Evolutionary conservation across 2,888 invertebrate species (phyloP).

Genomic region (Formica aserva): DNA sequence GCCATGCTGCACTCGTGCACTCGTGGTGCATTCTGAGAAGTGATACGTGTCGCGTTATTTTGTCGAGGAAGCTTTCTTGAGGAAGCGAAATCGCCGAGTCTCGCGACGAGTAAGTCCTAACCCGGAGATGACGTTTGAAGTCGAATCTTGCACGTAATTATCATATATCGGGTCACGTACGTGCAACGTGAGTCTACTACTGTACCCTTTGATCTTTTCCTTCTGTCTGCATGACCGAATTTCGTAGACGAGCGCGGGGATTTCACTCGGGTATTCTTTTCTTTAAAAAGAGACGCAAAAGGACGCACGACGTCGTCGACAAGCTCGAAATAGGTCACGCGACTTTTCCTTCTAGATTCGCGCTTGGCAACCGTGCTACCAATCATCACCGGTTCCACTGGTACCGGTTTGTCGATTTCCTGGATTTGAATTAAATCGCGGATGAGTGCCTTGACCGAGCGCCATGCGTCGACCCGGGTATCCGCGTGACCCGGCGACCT

Average conservation of each 20-base stretch:
- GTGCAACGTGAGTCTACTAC: slow-evolving; percentile 28
- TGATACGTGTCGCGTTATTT: slow-evolving; percentile 12
- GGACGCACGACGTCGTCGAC: slow-evolving; percentile 16
- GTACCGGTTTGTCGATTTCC: background rate
- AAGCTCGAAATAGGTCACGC: slow-evolving; percentile 62
- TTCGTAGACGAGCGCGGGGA: background rate
- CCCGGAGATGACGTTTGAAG: background rate
- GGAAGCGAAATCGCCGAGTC: background rate
- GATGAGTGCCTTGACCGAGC: slow-evolving; percentile 73
- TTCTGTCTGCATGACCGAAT: background rate
- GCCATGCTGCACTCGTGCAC: slow-evolving; percentile 38
- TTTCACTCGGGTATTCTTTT: background rate
- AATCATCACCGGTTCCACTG: slow-evolving; percentile 4
- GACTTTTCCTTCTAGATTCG: slow-evolving; percentile 11
- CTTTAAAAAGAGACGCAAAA: background rate
- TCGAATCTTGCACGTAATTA: background rate
- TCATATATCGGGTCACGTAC: slow-evolving; percentile 18
- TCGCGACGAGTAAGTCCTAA: background rate
- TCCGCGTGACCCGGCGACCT: slow-evolving; percentile 80
- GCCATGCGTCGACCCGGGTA: slow-evolving; percentile 79
- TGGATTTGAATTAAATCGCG: slow-evolving; percentile 13
- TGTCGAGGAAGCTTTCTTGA: background rate
- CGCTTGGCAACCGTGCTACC: background rate
- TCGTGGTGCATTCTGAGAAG: slow-evolving; percentile 14
- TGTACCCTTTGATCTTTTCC: slow-evolving; percentile 18